Base-by-base conservation (phyloP, 2,113 vertebrate species). In the Burhinus bistriatus region DNA sequence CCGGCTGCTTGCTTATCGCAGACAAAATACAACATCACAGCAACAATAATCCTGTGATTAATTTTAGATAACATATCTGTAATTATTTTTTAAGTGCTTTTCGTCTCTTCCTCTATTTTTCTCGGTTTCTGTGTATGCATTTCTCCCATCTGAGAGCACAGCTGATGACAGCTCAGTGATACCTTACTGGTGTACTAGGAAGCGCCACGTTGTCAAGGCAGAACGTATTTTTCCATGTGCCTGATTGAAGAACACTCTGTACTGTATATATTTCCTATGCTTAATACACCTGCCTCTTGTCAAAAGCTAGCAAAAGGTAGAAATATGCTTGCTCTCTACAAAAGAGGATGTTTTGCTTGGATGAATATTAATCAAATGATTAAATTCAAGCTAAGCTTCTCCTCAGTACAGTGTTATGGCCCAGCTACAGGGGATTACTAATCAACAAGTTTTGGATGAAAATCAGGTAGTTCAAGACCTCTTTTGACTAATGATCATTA, bases 321-420 rank as follows among this genome's bases (percentile, higher is more conserved):
- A 83, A 95, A 75, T 87, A 68, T 12, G 30, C 47, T 79, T 87
- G 54, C 36, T 87, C 1, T 89, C 30, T 40, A 15, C 49, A 57
- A 54, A 89, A 86, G 36, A 44, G 34, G 30, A 84, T 87, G 57
- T 91, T 95, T 81, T 95, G 30, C 77, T 82, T 89, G 69, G 19
- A 20, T 89, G 94, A 95, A 93, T 95, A 73, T 40, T 97, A 96
- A 96, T 92, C 69, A 82, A 75, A 79, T 72, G 2, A 85, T 97
- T 97, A 85, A 14, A 95, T 97, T 95, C 94, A 87, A 61, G 30
- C 66, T 89, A 79, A 93, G 89, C 52, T 87, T 94, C 44, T 84
- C 34, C 82, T 91, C 52, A 23, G 47, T 5, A 77, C 11, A 64
- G 25, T 79, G 61, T 59, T 95, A 76, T 54, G 36, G 58, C 42